Percentiles rank a stretch among this genome's conserved stretches.
Conservation (phyloP, 2,113 vertebrate species). For the Psophia crepitans region DNA sequence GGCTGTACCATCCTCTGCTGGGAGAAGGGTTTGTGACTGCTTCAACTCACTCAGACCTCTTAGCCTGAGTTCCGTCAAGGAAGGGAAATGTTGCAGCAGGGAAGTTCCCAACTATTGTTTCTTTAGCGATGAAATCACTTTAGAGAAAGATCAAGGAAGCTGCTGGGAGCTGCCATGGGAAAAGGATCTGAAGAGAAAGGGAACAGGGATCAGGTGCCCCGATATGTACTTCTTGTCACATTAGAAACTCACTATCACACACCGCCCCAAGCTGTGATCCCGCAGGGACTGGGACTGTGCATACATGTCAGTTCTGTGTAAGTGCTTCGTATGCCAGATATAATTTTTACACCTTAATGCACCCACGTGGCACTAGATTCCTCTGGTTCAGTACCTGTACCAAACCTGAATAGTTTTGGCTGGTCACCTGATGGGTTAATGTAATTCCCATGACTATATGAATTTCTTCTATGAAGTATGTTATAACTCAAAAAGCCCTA, state of each 20-base stretch:
- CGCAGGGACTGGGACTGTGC: neutral
- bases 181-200: neutral
- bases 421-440: neutral
- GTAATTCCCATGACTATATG: neutral
- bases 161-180: neutral
- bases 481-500: neutral
- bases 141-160: neutral
- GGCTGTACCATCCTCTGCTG: neutral
- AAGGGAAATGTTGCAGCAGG: neutral
- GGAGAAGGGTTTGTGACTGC: neutral
- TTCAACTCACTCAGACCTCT: neutral
- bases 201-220: neutral
- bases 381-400: neutral
- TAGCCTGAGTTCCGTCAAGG: neutral
- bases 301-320: neutral
- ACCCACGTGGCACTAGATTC: neutral
- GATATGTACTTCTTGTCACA: neutral
- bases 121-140: neutral
- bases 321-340: neutral
- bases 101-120: neutral
- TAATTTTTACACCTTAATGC: neutral
- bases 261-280: neutral
- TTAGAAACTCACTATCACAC: neutral
- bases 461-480: neutral
- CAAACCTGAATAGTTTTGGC: neutral